Base-by-base conservation (phyloP, 2,797 vertebrate species). In the Avahi laniger region DNA sequence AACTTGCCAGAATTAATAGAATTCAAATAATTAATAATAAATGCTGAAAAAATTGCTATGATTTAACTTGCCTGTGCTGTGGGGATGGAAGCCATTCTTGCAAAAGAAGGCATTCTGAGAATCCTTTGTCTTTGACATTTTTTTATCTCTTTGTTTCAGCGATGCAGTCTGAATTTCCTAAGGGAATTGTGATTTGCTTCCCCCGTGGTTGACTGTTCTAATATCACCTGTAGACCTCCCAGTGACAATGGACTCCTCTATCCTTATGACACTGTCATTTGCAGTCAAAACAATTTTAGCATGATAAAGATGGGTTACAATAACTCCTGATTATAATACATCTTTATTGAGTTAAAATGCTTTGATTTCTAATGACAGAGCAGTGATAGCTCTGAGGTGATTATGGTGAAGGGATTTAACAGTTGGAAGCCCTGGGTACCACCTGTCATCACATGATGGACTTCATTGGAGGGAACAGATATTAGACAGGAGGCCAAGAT, bases 341-440 rank as follows among this genome's bases (percentile, higher is more conserved):
- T 95, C 96, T 98, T 97, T 93, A 96, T 97, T 95, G 95, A 97
- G 95, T 94, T 97, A 97, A 97, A 97, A 92, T 22, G 83, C 46
- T 83, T 94, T 94, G 95, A 73, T 26, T 93, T 91, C 97, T 95
- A 96, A 97, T 96, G 97, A 92, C 63, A n/a, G 63, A 78, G 81
- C 89, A 88, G 89, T 67, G 94, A 91, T 95, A 54, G 81, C 95
- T 97, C 97, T 78, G 48, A 91, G 78, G 84, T 90, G 86, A 97
- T 97, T 96, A 97, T 86, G 85, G 95, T 61, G 93, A 93, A 89
- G 75, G 87, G 76, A 97, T 90, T 86, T 82, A 93, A 61, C 63
- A 93, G 92, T 91, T 78, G 86, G 91, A 96, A 90, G 80, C 79
- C 41, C 88, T 69, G 70, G 79, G 92, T 67, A 89, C 46, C 97